Evolutionary conservation across 2,113 vertebrate species (phyloP), one percentile per base, ranked within the genome.

Genomic region (Ovibos moschatus): DNA sequence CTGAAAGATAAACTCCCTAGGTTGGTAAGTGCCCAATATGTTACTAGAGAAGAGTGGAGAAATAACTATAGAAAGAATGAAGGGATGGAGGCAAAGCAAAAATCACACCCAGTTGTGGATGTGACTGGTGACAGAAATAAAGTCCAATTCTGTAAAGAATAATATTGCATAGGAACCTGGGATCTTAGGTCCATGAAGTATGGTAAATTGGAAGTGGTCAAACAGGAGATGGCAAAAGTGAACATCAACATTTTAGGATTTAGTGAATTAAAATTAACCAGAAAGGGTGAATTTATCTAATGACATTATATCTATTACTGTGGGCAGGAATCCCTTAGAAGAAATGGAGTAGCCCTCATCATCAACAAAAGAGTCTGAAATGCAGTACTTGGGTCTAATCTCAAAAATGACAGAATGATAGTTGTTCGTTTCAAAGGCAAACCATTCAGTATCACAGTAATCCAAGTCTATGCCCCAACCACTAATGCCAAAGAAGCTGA

Each of bases 141-240:
- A 67, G 33, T 2, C 1, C 17, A 67, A 67, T 67, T 36, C 9
- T 67, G 17, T 67, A 67, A 36, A 36, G 17, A 67, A 36, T 9
- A 67, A 21, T 67, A 67, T 67, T 67, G 17, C 1, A 0, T 36
- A 67, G 1, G n/a, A 67, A 21, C n/a, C 9, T 67, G 33, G 17
- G 17, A 67, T 67, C n/a, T 67, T 36, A 67, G n/a, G 17, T 67
- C 8, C n/a, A 36, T 36, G 17, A 67, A 36, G 64, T 19, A 36
- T 2, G 9, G 33, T 71, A 71, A 71, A 36, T 21, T 21, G 17
- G 64, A 36, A 71, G 17, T 71, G n/a, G n/a, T 11, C n/a, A 71
- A 71, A 71, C n/a, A 71, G 9, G 64, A 67, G 64, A 36, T 21
- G 64, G n/a, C 4, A 11, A 71, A 71, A 71, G 64, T 71, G 64